phyloP scores from a whole-genome alignment of 2,113 vertebrate species.

The Pterophyllum scalare region DNA sequence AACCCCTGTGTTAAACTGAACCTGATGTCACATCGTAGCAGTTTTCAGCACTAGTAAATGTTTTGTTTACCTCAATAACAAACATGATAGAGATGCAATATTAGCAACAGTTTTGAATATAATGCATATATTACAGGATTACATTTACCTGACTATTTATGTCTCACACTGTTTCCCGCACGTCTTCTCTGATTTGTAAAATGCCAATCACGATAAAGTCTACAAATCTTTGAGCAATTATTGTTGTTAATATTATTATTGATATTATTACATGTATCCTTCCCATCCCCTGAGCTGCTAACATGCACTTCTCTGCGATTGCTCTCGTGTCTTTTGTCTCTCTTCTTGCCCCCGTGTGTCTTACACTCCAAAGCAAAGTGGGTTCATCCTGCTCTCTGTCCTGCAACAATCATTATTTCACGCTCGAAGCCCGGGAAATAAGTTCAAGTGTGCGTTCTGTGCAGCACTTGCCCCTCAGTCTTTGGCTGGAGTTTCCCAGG shows the following conservation, averaged over 20 bases:
- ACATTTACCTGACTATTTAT: neutral
- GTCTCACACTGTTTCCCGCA: neutral
- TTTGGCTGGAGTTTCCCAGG: slow-evolving; percentile 3
- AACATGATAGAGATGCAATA: neutral
- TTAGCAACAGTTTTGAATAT: neutral
- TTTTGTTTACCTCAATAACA: neutral
- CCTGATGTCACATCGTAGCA: too few species aligned
- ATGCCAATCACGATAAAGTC: neutral
- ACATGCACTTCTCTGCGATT: neutral
- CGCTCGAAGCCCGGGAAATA: slow-evolving; percentile 42
- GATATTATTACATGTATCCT: neutral
- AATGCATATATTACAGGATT: neutral
- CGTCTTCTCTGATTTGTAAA: neutral
- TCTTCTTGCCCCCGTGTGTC: slow-evolving; percentile 13
- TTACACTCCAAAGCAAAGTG: slow-evolving; percentile 29
- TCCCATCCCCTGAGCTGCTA: neutral
- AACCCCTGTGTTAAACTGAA: too few species aligned
- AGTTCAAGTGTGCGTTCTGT: slow-evolving; percentile 44
- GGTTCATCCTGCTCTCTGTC: slow-evolving; percentile 4
- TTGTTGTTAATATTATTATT: neutral
- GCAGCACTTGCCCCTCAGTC: slow-evolving; percentile 29
- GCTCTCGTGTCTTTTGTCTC: slow-evolving; percentile 12
- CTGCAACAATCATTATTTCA: slow-evolving; percentile 29
- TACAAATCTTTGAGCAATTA: neutral
- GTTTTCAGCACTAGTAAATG: neutral